Conservation (phyloP, 1,140 invertebrate species). For the Drosophila pectinifera region DNA sequence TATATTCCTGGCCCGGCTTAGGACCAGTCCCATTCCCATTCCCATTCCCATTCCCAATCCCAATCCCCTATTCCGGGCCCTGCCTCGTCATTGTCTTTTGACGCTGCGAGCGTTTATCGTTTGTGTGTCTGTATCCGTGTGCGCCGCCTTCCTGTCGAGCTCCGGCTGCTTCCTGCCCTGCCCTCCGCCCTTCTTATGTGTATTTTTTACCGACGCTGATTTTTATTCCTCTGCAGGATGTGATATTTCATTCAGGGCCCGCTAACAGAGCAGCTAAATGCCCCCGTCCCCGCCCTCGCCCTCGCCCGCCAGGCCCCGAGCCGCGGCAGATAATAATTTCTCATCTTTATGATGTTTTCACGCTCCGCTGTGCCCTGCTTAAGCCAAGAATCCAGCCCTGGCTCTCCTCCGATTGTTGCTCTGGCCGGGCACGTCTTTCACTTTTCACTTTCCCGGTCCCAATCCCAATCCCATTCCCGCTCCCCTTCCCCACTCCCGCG, state of each 20-base stretch:
- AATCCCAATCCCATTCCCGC: slow-evolving; percentile 1
- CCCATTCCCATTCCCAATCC: slow-evolving; percentile 3
- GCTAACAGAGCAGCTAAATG: slow-evolving; percentile 68
- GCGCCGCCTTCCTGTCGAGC: slow-evolving; percentile 67
- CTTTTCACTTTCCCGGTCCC: slow-evolving; percentile 38
- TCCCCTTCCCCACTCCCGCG: not conserved
- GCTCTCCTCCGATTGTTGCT: slow-evolving; percentile 4
- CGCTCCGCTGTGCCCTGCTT: slow-evolving; percentile 50
- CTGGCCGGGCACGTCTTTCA: slow-evolving; percentile 26
- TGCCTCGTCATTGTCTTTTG: slow-evolving; percentile 74
- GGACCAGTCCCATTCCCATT: slow-evolving; percentile 8
- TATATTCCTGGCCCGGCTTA: slow-evolving; percentile 31
- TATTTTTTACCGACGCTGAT: slow-evolving; percentile 74
- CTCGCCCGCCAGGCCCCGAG: not conserved
- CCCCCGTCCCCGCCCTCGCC: slow-evolving; percentile 2
- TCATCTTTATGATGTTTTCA: slow-evolving; percentile 65
- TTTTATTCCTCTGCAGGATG: slow-evolving; percentile 80
- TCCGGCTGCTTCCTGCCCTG: slow-evolving; percentile 61
- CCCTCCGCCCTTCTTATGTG: slow-evolving; percentile 51
- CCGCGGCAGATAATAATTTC: slow-evolving; percentile 53
- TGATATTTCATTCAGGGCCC: slow-evolving; percentile 76
- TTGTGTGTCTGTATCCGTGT: slow-evolving; percentile 18
- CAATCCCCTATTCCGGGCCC: slow-evolving; percentile 8
- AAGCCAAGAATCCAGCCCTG: slow-evolving; percentile 36
- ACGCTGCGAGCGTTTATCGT: slow-evolving; percentile 64